Conservation (phyloP, 2,888 invertebrate genomes). For the Drosophila meridionalis region DNA sequence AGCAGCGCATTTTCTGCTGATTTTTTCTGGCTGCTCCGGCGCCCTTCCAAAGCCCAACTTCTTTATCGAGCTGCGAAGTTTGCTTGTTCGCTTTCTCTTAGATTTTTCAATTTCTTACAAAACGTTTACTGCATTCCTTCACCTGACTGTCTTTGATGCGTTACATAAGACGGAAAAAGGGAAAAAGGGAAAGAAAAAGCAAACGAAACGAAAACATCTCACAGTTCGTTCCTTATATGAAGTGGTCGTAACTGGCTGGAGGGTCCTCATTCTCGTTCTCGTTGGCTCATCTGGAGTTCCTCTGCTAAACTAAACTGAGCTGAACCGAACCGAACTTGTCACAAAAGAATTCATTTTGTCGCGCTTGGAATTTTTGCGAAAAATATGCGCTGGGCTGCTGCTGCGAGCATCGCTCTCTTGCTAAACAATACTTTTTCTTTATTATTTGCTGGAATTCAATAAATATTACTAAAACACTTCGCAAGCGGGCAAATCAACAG, state of each 20-base stretch:
- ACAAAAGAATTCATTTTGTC: conserved; percentile 81
- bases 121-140: conserved; percentile 74
- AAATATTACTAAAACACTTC: conserved; percentile 78
- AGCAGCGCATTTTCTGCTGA: conserved; percentile 74
- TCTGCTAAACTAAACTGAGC: conserved; percentile 40
- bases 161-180: conserved; percentile 14
- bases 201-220: conserved; percentile 15
- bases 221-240: conserved; percentile 57
- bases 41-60: not conserved
- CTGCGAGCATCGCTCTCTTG: conserved; percentile 38
- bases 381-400: conserved; percentile 63
- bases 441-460: conserved; percentile 73
- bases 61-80: conserved; percentile 14
- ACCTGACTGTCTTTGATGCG: conserved; percentile 80
- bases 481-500: conserved; percentile 58
- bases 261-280: conserved; percentile 6
- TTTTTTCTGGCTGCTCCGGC: conserved; percentile 47
- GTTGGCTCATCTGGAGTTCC: conserved; percentile 20
- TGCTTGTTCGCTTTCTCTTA: conserved; percentile 23
- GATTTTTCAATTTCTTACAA: conserved; percentile 80
- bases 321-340: conserved; percentile 76
- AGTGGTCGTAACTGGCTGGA: conserved; percentile 47
- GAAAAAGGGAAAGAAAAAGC: conserved; percentile 6
- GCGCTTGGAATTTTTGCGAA: conserved; percentile 66
- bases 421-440: conserved; percentile 11